Evolutionary conservation across 2,888 invertebrate species (phyloP).

Genomic region (Neoaliturus tenellus): DNA sequence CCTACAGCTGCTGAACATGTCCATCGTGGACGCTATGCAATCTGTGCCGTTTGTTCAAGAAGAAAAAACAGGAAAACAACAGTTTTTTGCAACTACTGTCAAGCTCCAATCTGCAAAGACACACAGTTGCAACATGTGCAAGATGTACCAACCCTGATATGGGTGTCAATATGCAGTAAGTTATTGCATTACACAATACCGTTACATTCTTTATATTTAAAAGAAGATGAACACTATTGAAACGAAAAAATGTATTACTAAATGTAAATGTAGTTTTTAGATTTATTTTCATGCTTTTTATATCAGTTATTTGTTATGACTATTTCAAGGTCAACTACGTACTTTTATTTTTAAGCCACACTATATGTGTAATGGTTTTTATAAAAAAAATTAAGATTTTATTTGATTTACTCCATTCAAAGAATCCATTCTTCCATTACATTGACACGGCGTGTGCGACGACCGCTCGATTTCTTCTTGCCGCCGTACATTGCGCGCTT

Average conservation of each 20-base stretch:
- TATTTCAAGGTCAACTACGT: conserved; percentile 10
- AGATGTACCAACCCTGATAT: neutral
- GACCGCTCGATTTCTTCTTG: no score
- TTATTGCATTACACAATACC: neutral
- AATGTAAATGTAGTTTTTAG: neutral
- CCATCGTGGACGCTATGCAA: conserved; percentile 6
- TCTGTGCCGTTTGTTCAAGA: conserved; percentile 36
- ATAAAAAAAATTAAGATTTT: no score
- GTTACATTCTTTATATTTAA: neutral
- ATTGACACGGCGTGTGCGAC: no score
- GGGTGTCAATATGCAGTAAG: conserved; percentile 7
- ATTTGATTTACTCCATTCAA: no score
- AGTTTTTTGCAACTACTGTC: conserved; percentile 10
- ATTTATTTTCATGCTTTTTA: neutral
- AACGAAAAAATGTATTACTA: neutral
- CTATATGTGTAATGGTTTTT: neutral
- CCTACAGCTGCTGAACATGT: conserved; percentile 1
- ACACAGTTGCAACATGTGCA: neutral
- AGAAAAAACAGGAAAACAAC: conserved; percentile 48
- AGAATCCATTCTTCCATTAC: no score
- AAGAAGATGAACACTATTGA: neutral
- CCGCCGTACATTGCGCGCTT: no score
- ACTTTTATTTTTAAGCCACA: neutral
- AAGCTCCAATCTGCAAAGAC: conserved; percentile 37
- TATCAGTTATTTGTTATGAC: conserved; percentile 6